phyloP scores from a whole-genome alignment of 1,140 invertebrate genomes.

The Vanessa tameamea region DNA sequence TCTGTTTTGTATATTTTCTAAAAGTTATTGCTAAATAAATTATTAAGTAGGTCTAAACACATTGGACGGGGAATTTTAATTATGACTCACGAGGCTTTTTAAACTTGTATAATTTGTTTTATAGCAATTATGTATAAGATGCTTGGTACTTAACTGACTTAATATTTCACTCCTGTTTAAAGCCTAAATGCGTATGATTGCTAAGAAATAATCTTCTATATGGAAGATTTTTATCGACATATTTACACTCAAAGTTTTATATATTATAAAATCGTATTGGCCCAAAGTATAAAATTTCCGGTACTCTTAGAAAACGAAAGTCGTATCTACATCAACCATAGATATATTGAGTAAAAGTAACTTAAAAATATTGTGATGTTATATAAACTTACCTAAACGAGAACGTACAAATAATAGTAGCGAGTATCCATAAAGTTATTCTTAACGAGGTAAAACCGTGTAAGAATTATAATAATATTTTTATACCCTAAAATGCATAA shows the following conservation, averaged over 20 bases:
- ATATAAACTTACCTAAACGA: conserved; percentile 68
- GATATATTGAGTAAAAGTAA: conserved; percentile 57
- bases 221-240: neutral
- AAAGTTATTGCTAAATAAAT: neutral
- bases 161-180: neutral
- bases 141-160: conserved; percentile 6
- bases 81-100: neutral
- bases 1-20: neutral
- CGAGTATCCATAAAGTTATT: conserved; percentile 59
- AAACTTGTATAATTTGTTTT: neutral
- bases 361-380: conserved; percentile 62
- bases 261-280: conserved; percentile 1
- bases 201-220: neutral
- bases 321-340: conserved; percentile 55
- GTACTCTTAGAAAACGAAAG: conserved; percentile 34
- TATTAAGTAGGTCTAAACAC: neutral
- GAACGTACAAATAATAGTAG: conserved; percentile 77
- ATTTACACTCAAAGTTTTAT: conserved; percentile 4
- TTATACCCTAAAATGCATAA: conserved; percentile 72
- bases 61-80: neutral
- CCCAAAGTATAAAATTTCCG: neutral
- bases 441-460: conserved; percentile 57
- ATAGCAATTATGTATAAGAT: neutral
- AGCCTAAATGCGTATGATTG: neutral
- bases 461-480: conserved; percentile 72